Conservation (phyloP, 2,797 vertebrate genomes). For the Leptatherina wallacei region DNA sequence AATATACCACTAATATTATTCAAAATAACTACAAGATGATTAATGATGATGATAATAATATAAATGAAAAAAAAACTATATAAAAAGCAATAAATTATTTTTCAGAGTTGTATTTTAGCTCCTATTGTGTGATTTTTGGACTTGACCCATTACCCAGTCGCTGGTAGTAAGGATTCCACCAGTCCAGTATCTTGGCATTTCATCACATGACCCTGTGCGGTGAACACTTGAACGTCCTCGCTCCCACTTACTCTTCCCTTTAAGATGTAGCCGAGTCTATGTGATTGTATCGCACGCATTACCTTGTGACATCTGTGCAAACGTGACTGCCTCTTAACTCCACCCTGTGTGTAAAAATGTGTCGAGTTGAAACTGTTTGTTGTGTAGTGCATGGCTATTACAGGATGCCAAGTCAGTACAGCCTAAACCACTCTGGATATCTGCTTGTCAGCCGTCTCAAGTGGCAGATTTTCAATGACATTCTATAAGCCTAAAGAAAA, state of each 20-base stretch:
- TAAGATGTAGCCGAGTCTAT: conserved; percentile 70
- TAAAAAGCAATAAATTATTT: conserved; percentile 99
- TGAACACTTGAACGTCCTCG: conserved; percentile 50
- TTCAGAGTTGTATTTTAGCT: conserved; percentile 97
- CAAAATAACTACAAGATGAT: conserved; percentile 81
- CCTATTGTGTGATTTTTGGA: conserved; percentile 94
- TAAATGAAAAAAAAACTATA: conserved; percentile 79
- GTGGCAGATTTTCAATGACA: conserved; percentile 68
- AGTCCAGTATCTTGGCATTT: conserved; percentile 65
- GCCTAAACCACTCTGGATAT: conserved; percentile 62
- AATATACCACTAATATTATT: conserved; percentile 81
- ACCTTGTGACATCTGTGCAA: conserved; percentile 74
- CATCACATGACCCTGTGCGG: conserved; percentile 26
- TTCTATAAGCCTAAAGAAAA: conserved; percentile 70
- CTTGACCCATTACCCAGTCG: conserved; percentile 93
- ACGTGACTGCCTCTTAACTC: conserved; percentile 58
- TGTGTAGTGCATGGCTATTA: conserved; percentile 76
- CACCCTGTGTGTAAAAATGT: conserved; percentile 54
- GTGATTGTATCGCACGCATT: conserved; percentile 71
- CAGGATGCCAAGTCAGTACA: conserved; percentile 52
- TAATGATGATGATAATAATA: conserved; percentile 79
- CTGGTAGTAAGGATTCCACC: conserved; percentile 75
- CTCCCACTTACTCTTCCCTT: conserved; percentile 60
- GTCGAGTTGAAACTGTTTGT: conserved; percentile 68
- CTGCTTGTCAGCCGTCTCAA: conserved; percentile 65